Percentiles rank a stretch among this genome's conserved stretches.
Evolutionary conservation across 1,140 invertebrate genomes (phyloP).

Genomic region (Drosophila biarmipes): DNA sequence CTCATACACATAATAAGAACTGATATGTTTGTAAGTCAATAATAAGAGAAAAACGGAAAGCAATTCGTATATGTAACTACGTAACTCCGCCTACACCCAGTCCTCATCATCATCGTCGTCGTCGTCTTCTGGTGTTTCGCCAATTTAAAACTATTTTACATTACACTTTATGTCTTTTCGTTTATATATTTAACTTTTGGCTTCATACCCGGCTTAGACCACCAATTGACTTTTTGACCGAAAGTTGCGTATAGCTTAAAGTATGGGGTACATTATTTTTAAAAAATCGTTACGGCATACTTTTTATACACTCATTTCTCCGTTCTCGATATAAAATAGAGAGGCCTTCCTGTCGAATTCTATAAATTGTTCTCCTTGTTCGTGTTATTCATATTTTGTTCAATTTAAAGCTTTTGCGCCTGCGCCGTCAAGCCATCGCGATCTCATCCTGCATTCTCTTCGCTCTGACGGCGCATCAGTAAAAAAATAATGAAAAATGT

Average conservation of each 20-base stretch:
- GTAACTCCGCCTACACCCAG: constrained; percentile 44
- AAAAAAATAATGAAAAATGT: constrained; percentile 79
- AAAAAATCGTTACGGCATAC: constrained; percentile 64
- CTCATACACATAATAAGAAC: constrained; percentile 70
- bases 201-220: constrained; percentile 34
- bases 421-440: constrained; percentile 52
- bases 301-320: constrained; percentile 56
- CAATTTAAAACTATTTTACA: constrained; percentile 75
- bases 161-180: constrained; percentile 46
- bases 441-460: background rate
- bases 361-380: constrained; percentile 54
- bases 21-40: constrained; percentile 71
- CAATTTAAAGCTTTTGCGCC: constrained; percentile 82
- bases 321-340: constrained; percentile 61
- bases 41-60: constrained; percentile 65
- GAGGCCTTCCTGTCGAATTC: constrained; percentile 29
- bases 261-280: constrained; percentile 61
- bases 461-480: constrained; percentile 62
- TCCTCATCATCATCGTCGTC: background rate
- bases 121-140: constrained; percentile 22
- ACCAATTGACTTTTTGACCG: constrained; percentile 71
- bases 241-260: constrained; percentile 62
- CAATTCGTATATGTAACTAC: constrained; percentile 65
- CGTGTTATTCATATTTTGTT: constrained; percentile 59
- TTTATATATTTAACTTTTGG: constrained; percentile 16